phyloP scores from a whole-genome alignment of 1,140 invertebrate species.

The Battus philenor region DNA sequence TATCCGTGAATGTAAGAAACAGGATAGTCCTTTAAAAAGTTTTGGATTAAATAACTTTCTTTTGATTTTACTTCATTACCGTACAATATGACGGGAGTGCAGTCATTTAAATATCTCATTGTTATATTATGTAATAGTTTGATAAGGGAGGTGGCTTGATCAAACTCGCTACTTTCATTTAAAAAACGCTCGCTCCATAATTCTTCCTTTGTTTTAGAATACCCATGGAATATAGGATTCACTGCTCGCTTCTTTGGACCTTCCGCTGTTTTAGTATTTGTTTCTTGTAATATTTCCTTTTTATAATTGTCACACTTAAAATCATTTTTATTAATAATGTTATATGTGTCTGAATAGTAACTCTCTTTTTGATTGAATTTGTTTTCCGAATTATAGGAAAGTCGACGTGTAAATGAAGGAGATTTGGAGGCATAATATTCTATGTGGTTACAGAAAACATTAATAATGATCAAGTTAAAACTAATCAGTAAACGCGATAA shows the following conservation, averaged over 20 bases:
- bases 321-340: background rate
- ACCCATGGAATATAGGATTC: slow-evolving; percentile 71
- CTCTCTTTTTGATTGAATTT: too few species aligned
- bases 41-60: slow-evolving; percentile 75
- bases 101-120: slow-evolving; percentile 76
- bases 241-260: slow-evolving; percentile 41
- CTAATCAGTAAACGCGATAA: background rate
- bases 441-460: slow-evolving; percentile 27
- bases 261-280: slow-evolving; percentile 5
- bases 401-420: background rate
- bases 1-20: slow-evolving; percentile 77
- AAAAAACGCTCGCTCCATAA: slow-evolving; percentile 71
- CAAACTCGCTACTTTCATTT: slow-evolving; percentile 46
- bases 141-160: slow-evolving; percentile 76
- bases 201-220: slow-evolving; percentile 76
- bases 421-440: slow-evolving; percentile 46
- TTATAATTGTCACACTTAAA: too few species aligned
- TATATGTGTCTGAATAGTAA: too few species aligned
- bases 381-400: background rate
- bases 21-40: slow-evolving; percentile 77
- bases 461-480: slow-evolving; percentile 5
- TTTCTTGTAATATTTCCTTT: slow-evolving; percentile 14
- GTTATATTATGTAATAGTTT: slow-evolving; percentile 77
- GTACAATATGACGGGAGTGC: slow-evolving; percentile 79
- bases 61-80: slow-evolving; percentile 75